Percentiles rank a stretch among this genome's conserved stretches.
Conservation (phyloP, 2,113 vertebrate genomes). For the Mesocricetus auratus region DNA sequence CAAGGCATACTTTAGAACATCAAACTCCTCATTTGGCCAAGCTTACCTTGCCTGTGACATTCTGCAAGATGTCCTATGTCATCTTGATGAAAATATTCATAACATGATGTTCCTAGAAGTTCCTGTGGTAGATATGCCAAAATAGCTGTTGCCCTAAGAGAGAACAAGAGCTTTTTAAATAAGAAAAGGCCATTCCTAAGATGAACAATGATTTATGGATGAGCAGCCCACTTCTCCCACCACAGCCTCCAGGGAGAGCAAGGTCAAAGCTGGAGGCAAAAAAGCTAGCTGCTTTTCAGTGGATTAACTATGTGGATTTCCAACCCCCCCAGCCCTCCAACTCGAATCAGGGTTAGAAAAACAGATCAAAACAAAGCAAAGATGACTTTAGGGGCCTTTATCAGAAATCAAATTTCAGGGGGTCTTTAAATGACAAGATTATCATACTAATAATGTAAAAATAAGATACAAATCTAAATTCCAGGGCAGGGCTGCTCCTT, state of each 20-base stretch:
- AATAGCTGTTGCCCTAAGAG: slow-evolving; percentile 96
- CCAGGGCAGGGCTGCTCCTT: not conserved
- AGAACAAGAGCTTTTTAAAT: not conserved
- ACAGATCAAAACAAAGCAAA: not conserved
- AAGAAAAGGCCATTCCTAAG: not conserved
- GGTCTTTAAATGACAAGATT: not conserved
- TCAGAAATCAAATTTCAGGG: slow-evolving; percentile 49
- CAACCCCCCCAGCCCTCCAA: not conserved
- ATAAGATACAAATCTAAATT: not conserved
- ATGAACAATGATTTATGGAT: not conserved
- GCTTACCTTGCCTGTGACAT: slow-evolving; percentile 96
- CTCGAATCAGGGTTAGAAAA: slow-evolving; percentile 42
- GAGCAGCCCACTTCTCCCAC: not conserved
- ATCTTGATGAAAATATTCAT: slow-evolving; percentile 99
- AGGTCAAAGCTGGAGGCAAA: not conserved
- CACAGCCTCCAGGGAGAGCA: not conserved
- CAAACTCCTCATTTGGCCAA: not conserved
- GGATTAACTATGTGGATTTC: not conserved
- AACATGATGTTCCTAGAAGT: slow-evolving; percentile 98
- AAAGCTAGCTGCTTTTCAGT: not conserved
- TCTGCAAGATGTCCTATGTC: slow-evolving; percentile 98
- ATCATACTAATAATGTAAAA: not conserved
- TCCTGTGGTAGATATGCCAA: slow-evolving; percentile 98
- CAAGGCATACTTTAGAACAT: not conserved
- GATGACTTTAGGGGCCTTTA: not conserved